Evolutionary conservation across 2,113 vertebrate species (phyloP).

Genomic region (Otocyon megalotis): DNA sequence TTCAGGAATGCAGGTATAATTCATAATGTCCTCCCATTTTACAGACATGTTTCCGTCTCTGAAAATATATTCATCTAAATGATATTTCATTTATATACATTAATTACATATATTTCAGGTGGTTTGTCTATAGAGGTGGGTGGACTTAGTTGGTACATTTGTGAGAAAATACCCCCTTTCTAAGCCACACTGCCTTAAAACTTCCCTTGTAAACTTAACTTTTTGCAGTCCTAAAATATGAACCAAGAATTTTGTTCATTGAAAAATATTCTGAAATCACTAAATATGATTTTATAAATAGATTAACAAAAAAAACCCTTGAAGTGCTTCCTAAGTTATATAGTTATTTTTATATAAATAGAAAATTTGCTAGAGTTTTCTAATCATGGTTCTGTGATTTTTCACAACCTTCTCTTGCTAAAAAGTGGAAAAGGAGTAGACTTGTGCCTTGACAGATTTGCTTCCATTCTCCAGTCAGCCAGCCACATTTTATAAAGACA

Average conservation of each 20-base stretch:
- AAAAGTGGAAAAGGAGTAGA: not conserved
- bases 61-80: not conserved
- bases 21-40: not conserved
- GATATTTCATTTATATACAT: not conserved
- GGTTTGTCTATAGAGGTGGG: not conserved
- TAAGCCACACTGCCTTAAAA: not conserved
- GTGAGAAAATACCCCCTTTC: not conserved
- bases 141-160: not conserved
- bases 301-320: not conserved
- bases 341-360: not conserved
- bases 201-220: not conserved
- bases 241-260: not conserved
- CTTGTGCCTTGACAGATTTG: not conserved
- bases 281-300: not conserved
- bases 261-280: not conserved
- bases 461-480: not conserved
- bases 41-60: not conserved
- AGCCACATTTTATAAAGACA: not conserved
- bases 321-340: not conserved
- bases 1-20: not conserved
- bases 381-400: not conserved
- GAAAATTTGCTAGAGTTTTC: not conserved
- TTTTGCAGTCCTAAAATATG: not conserved
- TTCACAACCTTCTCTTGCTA: not conserved
- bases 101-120: not conserved